Base-by-base conservation (phyloP, 1,140 invertebrate genomes). In the Lanistes nyassanus region DNA sequence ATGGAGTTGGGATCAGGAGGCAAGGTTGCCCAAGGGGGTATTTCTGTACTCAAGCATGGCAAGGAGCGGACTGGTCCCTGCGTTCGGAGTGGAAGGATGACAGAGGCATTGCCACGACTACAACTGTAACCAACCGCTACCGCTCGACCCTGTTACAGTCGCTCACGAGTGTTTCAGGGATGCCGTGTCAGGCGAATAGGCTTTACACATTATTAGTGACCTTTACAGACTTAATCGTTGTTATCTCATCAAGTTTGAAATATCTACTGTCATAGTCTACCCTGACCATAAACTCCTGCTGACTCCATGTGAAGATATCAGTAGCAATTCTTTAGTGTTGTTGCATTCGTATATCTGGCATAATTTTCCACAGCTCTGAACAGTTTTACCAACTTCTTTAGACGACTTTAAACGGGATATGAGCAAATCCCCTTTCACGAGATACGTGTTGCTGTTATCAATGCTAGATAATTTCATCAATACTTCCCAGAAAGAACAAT, bases 211-310 rank as follows among this genome's bases (percentile, higher is more conserved):
- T 53, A 16, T 58, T 29, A 31, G 55, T 37, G 13, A 56, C 51
- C 39, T 39, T 37, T 9, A 21, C 37, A n/a, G 65, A 36, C 23
- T 26, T 67, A 7, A 36, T 36, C 16, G 21, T 13, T 16, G 31
- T 7, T 26, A 67, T 26, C n/a, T 42, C 16, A 19, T 42, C 34
- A n/a, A 67, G 9, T 36, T 37, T 36, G 16, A 42, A 42, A 36
- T 31, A 67, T 19, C 65, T 0, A 34, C 65, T 67, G 65, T 37
- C 29, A 36, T 6, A 67, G 65, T 67, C 65, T 16, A 67, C 65
- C 11, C 23, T 67, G 9, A 67, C 31, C 47, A 71, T 23, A 31
- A 53, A 3, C 19, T 37, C 34, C 23, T 39, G 39, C 36, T 23
- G 39, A 39, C n/a, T 42, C 65, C 65, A 67, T 19, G 11, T 26